A percentile compares a stretch with the other conserved stretches of the same genome.
Conservation (phyloP, 2,888 invertebrate genomes). For the Bhutanitis thaidina region DNA sequence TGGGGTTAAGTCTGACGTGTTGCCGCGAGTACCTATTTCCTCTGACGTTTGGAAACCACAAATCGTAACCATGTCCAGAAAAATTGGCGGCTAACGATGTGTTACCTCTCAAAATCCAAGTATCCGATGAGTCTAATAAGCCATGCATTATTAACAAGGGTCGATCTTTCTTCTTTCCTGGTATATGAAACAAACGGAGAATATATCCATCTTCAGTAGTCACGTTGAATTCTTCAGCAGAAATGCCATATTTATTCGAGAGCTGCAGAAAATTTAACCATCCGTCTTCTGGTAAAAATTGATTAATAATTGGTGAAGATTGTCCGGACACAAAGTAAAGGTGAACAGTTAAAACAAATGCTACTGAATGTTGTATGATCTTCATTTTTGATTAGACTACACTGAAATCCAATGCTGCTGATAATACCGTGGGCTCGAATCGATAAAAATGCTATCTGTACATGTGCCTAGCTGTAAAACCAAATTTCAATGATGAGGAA, state of each 20-base stretch:
- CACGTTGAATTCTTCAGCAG: conserved; percentile 19
- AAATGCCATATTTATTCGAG: conserved; percentile 27
- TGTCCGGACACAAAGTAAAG: neutral
- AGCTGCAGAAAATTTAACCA: conserved; percentile 52
- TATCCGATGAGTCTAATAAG: conserved; percentile 47
- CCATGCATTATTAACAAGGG: conserved; percentile 53
- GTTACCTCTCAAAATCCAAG: conserved; percentile 46
- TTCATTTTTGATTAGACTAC: neutral
- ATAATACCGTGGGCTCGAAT: neutral
- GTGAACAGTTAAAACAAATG: neutral
- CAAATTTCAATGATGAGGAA: neutral
- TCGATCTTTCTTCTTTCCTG: conserved; percentile 28
- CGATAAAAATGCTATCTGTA: neutral
- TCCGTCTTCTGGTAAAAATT: conserved; percentile 32
- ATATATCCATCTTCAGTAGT: conserved; percentile 31
- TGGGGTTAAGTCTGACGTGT: conserved; percentile 67
- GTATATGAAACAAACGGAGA: conserved; percentile 27
- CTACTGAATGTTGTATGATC: neutral
- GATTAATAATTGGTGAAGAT: conserved; percentile 1
- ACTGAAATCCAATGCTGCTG: neutral
- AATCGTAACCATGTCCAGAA: conserved; percentile 76
- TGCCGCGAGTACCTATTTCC: conserved; percentile 82
- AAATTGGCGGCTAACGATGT: conserved; percentile 50
- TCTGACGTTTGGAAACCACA: conserved; percentile 65
- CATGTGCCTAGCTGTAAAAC: conserved; percentile 2